These are phyloP conservation scores for Aspidapion aeneum DNA, from an alignment of 2,888 invertebrate species.

Conservation along the genomic window DNA sequence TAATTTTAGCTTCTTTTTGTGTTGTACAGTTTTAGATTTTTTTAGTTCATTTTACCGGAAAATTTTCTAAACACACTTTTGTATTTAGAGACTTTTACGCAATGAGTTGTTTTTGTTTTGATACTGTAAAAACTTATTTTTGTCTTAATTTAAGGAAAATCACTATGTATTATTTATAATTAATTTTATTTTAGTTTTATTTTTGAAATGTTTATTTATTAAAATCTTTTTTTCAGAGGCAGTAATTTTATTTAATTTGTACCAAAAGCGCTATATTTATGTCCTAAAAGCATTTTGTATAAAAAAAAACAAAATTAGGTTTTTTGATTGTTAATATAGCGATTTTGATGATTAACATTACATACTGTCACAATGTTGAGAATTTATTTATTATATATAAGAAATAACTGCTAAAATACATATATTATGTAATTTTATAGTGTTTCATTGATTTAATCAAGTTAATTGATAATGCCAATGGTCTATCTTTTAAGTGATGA, in stretches of 20 bases:
- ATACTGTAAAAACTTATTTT: background rate
- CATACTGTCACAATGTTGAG: slow-evolving; percentile 1
- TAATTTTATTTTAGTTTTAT: background rate
- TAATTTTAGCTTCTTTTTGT: background rate
- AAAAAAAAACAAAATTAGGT: too few relatives aligned
- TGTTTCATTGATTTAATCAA: background rate
- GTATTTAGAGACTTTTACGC: background rate
- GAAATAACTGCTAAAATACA: slow-evolving; percentile 8
- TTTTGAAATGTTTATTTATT: slow-evolving; percentile 4
- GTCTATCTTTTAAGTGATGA: too few relatives aligned
- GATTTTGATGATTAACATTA: background rate
- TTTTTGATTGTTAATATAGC: too few relatives aligned
- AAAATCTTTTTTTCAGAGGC: background rate
- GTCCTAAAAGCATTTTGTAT: background rate
- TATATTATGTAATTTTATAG: slow-evolving; percentile 5
- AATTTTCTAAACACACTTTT: background rate
- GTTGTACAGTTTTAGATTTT: slow-evolving; percentile 3
- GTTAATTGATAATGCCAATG: too few relatives aligned
- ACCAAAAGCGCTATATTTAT: background rate
- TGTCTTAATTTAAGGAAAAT: background rate
- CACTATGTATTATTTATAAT: slow-evolving; percentile 1
- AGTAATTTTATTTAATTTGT: background rate
- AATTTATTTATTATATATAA: slow-evolving; percentile 12
- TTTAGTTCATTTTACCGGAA: background rate
- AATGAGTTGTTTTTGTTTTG: slow-evolving; percentile 2